phyloP scores from a whole-genome alignment of 2,888 invertebrate genomes.

The Acrobeloides nanus region DNA sequence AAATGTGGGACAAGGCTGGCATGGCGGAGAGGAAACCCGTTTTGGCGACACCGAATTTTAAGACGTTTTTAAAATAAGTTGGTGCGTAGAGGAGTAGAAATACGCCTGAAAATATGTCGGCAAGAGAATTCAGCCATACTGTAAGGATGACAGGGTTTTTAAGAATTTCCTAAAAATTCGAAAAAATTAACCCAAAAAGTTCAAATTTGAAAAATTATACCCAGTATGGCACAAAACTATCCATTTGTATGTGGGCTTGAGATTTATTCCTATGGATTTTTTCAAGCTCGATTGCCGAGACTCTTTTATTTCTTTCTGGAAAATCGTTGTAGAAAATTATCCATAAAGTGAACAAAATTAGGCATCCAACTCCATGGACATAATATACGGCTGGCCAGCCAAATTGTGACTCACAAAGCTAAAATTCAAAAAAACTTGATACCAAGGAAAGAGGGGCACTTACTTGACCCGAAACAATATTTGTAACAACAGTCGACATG shows the following conservation, averaged over 20 bases:
- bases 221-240: slow-evolving; percentile 18
- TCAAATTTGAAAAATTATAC: slow-evolving; percentile 3
- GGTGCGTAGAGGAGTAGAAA: slow-evolving; percentile 33
- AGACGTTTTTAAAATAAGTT: slow-evolving; percentile 31
- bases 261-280: slow-evolving; percentile 18
- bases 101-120: slow-evolving; percentile 31
- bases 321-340: slow-evolving; percentile 18
- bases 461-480: slow-evolving; percentile 38
- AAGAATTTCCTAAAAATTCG: slow-evolving; percentile 23
- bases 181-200: neutral
- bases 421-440: neutral
- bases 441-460: slow-evolving; percentile 4
- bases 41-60: slow-evolving; percentile 13
- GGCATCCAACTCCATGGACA: slow-evolving; percentile 14
- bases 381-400: slow-evolving; percentile 28
- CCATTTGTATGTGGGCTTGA: slow-evolving; percentile 21
- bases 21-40: slow-evolving; percentile 16
- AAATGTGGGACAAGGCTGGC: slow-evolving; percentile 15
- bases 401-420: slow-evolving; percentile 18
- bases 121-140: slow-evolving; percentile 37
- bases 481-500: slow-evolving; percentile 35
- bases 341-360: slow-evolving; percentile 20
- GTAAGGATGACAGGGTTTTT: slow-evolving; percentile 25
- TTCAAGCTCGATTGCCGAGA: slow-evolving; percentile 11
- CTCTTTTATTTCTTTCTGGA: slow-evolving; percentile 15